Base-by-base conservation (phyloP, 1,140 invertebrate species). In the Dreissena polymorpha region DNA sequence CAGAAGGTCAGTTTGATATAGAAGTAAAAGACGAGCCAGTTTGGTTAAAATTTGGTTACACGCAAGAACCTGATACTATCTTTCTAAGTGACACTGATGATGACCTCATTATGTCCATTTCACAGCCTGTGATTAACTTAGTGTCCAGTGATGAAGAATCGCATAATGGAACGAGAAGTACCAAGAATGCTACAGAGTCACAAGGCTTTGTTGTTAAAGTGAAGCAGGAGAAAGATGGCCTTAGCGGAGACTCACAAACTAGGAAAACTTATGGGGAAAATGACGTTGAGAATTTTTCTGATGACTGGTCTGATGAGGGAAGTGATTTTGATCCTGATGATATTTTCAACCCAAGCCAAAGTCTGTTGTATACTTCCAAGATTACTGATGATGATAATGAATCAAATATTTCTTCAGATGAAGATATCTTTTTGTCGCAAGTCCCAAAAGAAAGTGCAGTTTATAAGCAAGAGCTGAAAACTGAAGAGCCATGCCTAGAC, bases 281-380 rank as follows among this genome's bases (percentile, higher is more conserved):
- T 16, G 29, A 68, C 67, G 3, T 39, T 18, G 57, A 60, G 21
- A n/a, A 60, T 25, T 68, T 68, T 78, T 64, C 49, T 39, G 76
- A 78, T 29, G 76, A 78, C 39, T 78, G 76, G 76, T 78, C 76
- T 16, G 76, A 78, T 49, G 53, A 78, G 39, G 76, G 76, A 10
- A 78, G 76, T 78, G 76, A 78, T 53, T 78, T 78, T 78, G 76
- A 78, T 21, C 76, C 76, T 18, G 67, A 78, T 68, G 53, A 78
- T n/a, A n/a, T n/a, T n/a, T n/a, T n/a, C n/a, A n/a, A n/a, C n/a
- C n/a, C n/a, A n/a, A n/a, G n/a, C n/a, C n/a, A n/a, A n/a, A n/a
- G n/a, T n/a, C n/a, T n/a, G n/a, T n/a, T n/a, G n/a, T n/a, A n/a
- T n/a, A n/a, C n/a, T n/a, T n/a, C n/a, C 68, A 29, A 70, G 49